Evolutionary conservation across 1,140 invertebrate species (phyloP), one percentile per base, ranked within the genome.

Genomic region (Drosophila orena): DNA sequence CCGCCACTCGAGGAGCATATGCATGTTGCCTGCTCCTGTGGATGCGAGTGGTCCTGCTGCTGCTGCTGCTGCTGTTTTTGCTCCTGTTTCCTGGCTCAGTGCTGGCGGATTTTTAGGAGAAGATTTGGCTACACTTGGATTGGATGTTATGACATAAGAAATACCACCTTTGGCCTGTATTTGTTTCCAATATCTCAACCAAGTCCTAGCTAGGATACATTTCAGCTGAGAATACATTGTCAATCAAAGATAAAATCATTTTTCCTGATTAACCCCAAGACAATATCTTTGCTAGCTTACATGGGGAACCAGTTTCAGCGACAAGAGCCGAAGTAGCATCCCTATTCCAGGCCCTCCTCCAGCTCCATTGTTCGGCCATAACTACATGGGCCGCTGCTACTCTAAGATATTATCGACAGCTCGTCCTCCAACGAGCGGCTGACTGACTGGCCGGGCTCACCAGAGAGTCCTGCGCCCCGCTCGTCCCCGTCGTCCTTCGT

Each of bases 381-480:
- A 77, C 83, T 77, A 89, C 79, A 79, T 89, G 79, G 71, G 71
- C 46, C 75, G 76, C 72, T 79, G 84, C 73, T 77, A 89, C 79
- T 89, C 85, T 80, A 90, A 90, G 85, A 89, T 89, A 89, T 89
- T 89, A 88, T 88, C 83, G 84, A 88, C 84, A 89, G 77, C 68
- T 89, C 77, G 77, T 90, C 74, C 83, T 77, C 69, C 74, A 81
- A 65, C 78, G 74, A 80, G 76, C 62, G 46, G 57, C 64, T 44
- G 72, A 80, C 79, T 65, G 69, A 83, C 79, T 64, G 55, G 54
- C 55, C 49, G 49, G 44, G 43, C 59, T 55, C 37, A 35, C 44
- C 64, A 68, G 59, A 43, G 37, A 43, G 66, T 57, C 64, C 68
- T 40, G 40, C 11, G 2, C 30, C 12, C 15, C 58, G 11, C 27